A percentile compares a stretch with the other conserved stretches of the same genome.
Evolutionary conservation across 1,140 invertebrate species (phyloP).

Genomic region (Dinoponera quadriceps): DNA sequence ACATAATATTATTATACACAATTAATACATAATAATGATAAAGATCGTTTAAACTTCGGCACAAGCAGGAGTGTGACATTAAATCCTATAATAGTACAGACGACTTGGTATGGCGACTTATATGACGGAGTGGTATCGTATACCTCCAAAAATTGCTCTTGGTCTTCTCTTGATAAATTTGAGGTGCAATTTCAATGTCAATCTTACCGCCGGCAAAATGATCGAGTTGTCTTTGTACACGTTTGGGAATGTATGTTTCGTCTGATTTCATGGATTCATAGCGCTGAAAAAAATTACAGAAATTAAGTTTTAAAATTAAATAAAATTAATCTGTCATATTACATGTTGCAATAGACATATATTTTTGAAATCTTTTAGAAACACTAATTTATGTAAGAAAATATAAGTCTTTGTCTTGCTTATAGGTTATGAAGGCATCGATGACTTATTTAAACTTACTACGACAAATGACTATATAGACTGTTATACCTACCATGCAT

Average conservation of each 20-base stretch:
- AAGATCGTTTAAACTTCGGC: background rate
- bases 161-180: slow-evolving; percentile 68
- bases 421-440: slow-evolving; percentile 63
- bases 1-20: too few species aligned
- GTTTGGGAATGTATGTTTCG: slow-evolving; percentile 69
- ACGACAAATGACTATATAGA: slow-evolving; percentile 34
- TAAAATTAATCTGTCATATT: too few species aligned
- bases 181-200: slow-evolving; percentile 61
- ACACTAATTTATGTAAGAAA: background rate
- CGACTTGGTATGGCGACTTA: slow-evolving; percentile 64
- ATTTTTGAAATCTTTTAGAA: slow-evolving; percentile 31
- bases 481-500: background rate
- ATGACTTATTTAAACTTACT: slow-evolving; percentile 64
- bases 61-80: slow-evolving; percentile 28
- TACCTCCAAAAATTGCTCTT: slow-evolving; percentile 59
- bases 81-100: slow-evolving; percentile 59
- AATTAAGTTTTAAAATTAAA: background rate
- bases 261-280: too few species aligned
- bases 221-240: slow-evolving; percentile 64
- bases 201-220: slow-evolving; percentile 71
- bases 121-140: slow-evolving; percentile 70
- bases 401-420: slow-evolving; percentile 1
- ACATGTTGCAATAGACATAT: background rate
- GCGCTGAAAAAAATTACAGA: too few species aligned
- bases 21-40: too few species aligned